Base-by-base conservation (phyloP, 1,140 invertebrate genomes). In the Drosophila pseudoobscura region DNA sequence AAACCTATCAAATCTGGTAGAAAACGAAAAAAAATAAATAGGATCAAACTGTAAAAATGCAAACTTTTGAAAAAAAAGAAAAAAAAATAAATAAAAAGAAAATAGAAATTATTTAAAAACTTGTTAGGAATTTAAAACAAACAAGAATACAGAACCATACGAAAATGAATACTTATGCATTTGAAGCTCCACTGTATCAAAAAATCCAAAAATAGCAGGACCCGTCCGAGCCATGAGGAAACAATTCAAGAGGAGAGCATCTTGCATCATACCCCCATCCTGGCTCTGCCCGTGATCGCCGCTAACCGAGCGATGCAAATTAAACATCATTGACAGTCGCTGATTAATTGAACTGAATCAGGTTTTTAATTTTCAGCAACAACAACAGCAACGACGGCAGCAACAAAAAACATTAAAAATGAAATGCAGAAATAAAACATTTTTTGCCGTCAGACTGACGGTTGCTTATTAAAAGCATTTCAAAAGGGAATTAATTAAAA, bases 281-380 rank as follows among this genome's bases (percentile, higher is more conserved):
- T 58, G 57, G 6, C 41, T 61, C 54, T 68, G 53, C 55, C 22
- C 26, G 43, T 57, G 31, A 60, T 66, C 43, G 46, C 51, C 24
- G 39, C 62, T 62, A 68, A 75, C 24, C 51, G 46, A 41, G 44
- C 53, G 57, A 65, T 61, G 61, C 70, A 80, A 82, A 85, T 85
- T 87, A 78, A 87, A 52, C 83, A 82, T 75, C 82, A 85, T 85
- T 82, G 82, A 87, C 82, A 85, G 62, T 80, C 65, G 62, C 59
- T 85, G 82, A 85, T 85, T 85, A 85, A 85, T 87, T 87, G 78
- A 70, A 78, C 61, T 75, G 78, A 82, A 87, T 78, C 78, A 78
- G 74, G 78, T 77, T 84, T 85, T 84, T 85, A 80, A 84, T 85
- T 85, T 84, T 39, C 71, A 79, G 29, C 45, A 71, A 56, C 43